Conservation (phyloP, 2,888 invertebrate species). For the Lasius platythorax region DNA sequence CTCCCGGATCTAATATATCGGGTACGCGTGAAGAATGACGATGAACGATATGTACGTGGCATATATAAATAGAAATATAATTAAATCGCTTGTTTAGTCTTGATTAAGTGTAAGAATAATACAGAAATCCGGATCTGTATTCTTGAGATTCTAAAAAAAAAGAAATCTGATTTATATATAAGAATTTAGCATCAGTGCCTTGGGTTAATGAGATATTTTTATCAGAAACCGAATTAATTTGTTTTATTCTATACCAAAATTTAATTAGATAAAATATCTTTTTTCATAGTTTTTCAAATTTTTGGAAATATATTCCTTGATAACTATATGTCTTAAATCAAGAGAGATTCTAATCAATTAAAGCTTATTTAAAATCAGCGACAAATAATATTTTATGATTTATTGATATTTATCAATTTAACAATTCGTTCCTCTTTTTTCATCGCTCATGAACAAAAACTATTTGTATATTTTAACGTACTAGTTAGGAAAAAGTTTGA, state of each 20-base stretch:
- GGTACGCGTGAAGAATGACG: conserved; percentile 29
- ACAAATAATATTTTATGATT: not conserved
- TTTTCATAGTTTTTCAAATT: not conserved
- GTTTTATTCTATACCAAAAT: not conserved
- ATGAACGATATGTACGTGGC: conserved; percentile 40
- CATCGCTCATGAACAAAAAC: no score
- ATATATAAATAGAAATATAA: conserved; percentile 1
- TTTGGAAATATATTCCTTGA: not conserved
- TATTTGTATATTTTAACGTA: no score
- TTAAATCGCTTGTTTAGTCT: not conserved
- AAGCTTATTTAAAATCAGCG: not conserved
- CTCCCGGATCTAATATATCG: conserved; percentile 68
- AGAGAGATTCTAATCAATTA: not conserved
- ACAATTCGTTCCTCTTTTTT: not conserved
- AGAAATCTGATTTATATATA: not conserved
- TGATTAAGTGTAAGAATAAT: not conserved
- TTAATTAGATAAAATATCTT: not conserved
- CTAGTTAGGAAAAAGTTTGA: no score
- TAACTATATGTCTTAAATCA: not conserved
- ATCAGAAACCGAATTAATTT: not conserved
- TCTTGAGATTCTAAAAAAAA: not conserved
- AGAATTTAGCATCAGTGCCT: not conserved
- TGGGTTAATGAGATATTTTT: not conserved
- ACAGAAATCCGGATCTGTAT: not conserved
- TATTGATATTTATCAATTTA: not conserved